Conservation (phyloP, 1,140 invertebrate species). For the Periplaneta americana region DNA sequence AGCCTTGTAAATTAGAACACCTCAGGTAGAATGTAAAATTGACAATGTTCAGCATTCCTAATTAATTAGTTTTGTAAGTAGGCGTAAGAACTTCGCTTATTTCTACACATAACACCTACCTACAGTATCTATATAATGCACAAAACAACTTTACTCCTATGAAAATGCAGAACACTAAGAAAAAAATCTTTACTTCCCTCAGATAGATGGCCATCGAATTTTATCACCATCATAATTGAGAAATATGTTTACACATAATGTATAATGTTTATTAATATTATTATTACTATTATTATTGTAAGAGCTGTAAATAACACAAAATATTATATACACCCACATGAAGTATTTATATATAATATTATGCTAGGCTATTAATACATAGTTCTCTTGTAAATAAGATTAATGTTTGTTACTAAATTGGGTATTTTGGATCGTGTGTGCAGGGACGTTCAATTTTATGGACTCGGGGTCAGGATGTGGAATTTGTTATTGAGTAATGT, state of each 20-base stretch:
- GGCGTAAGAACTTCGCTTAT: not conserved
- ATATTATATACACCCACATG: not conserved
- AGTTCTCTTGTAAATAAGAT: not conserved
- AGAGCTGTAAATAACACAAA: not conserved
- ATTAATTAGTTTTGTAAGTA: not conserved
- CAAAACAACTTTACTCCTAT: not conserved
- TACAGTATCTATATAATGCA: too few relatives aligned
- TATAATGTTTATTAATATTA: too few relatives aligned
- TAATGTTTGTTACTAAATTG: not conserved
- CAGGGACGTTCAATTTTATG: not conserved
- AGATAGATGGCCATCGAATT: not conserved
- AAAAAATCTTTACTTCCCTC: too few relatives aligned
- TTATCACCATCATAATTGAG: not conserved
- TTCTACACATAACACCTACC: not conserved
- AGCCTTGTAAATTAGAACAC: not conserved
- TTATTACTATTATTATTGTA: too few relatives aligned
- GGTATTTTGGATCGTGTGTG: not conserved
- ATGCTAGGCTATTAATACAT: not conserved
- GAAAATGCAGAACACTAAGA: not conserved
- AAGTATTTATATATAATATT: not conserved
- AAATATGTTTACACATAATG: not conserved
- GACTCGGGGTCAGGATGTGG: not conserved
- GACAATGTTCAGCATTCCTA: not conserved
- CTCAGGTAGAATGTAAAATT: not conserved
- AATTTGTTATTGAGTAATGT: not conserved